Percentiles rank a stretch among this genome's conserved stretches.
Conservation (phyloP, 2,888 invertebrate species). For the Epirrita christyi region DNA sequence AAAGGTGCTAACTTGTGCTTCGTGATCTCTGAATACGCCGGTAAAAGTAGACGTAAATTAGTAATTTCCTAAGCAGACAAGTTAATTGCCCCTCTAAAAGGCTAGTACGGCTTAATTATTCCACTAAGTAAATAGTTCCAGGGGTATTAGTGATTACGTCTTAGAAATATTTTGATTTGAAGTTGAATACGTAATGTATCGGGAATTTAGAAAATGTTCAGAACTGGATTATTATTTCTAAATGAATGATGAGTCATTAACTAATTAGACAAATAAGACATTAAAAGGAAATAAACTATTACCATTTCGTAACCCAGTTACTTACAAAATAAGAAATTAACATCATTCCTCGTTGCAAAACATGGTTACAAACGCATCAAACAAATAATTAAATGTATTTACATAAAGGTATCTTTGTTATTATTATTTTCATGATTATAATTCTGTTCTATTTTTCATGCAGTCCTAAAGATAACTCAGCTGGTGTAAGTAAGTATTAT, state of each 20-base stretch:
- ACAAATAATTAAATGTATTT: too few relatives aligned
- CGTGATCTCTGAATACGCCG: slow-evolving; percentile 71
- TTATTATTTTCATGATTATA: too few relatives aligned
- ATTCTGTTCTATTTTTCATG: slow-evolving; percentile 26
- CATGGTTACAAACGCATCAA: too few relatives aligned
- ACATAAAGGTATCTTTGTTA: too few relatives aligned
- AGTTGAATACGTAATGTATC: slow-evolving; percentile 1
- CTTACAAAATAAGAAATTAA: too few relatives aligned
- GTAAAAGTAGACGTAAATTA: slow-evolving; percentile 69
- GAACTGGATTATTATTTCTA: not conserved
- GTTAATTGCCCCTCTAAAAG: slow-evolving; percentile 48
- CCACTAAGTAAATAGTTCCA: slow-evolving; percentile 37
- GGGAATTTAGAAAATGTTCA: too few relatives aligned
- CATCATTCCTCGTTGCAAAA: too few relatives aligned
- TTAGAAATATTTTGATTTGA: slow-evolving; percentile 37
- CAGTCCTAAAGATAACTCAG: slow-evolving; percentile 24
- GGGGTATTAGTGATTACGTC: too few relatives aligned
- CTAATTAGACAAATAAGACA: too few relatives aligned
- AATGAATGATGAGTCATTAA: too few relatives aligned
- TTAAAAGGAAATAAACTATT: too few relatives aligned
- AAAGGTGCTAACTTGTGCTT: slow-evolving; percentile 73
- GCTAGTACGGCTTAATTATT: slow-evolving; percentile 41
- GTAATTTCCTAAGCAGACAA: slow-evolving; percentile 62
- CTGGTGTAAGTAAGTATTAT: slow-evolving; percentile 24
- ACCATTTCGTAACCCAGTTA: too few relatives aligned